Conservation (phyloP, 2,797 vertebrate species). For the Amphiprion clarkii region DNA sequence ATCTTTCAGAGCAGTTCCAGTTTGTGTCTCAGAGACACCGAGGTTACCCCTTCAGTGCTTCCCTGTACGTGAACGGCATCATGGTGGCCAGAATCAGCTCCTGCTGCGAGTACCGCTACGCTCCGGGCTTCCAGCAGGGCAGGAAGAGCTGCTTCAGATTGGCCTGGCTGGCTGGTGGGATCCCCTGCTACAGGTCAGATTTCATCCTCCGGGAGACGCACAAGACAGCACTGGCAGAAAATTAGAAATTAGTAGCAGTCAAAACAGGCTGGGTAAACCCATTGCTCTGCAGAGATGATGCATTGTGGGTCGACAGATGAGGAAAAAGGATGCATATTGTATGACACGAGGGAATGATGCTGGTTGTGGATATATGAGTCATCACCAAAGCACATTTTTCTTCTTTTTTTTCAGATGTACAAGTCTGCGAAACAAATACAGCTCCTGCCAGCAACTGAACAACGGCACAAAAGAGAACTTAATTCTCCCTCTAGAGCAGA, state of each 20-base stretch:
- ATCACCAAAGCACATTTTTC: constrained; percentile 61
- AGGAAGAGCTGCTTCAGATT: constrained; percentile 85
- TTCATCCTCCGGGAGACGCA: not conserved
- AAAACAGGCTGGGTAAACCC: constrained; percentile 25
- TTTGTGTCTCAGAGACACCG: constrained; percentile 86
- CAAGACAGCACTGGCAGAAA: constrained; percentile 26
- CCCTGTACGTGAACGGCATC: constrained; percentile 85
- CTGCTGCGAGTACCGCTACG: constrained; percentile 89
- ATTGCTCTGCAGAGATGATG: constrained; percentile 23
- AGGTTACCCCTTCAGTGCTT: constrained; percentile 86
- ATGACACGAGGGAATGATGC: constrained; percentile 42
- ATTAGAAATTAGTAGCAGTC: constrained; percentile 35
- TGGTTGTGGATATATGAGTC: constrained; percentile 49
- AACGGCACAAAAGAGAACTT: constrained; percentile 73
- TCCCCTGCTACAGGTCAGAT: constrained; percentile 86
- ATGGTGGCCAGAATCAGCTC: constrained; percentile 84
- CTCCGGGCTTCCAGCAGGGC: constrained; percentile 86
- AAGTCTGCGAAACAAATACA: constrained; percentile 78
- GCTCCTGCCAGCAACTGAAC: constrained; percentile 80
- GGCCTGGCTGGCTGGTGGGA: constrained; percentile 82
- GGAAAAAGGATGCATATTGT: constrained; percentile 31
- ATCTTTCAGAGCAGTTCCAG: constrained; percentile 83
- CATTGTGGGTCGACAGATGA: constrained; percentile 12
- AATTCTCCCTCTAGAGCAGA: constrained; percentile 66
- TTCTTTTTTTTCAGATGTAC: constrained; percentile 80